Evolutionary conservation across 1,140 invertebrate genomes (phyloP).

Genomic region (Theocolax elegans): DNA sequence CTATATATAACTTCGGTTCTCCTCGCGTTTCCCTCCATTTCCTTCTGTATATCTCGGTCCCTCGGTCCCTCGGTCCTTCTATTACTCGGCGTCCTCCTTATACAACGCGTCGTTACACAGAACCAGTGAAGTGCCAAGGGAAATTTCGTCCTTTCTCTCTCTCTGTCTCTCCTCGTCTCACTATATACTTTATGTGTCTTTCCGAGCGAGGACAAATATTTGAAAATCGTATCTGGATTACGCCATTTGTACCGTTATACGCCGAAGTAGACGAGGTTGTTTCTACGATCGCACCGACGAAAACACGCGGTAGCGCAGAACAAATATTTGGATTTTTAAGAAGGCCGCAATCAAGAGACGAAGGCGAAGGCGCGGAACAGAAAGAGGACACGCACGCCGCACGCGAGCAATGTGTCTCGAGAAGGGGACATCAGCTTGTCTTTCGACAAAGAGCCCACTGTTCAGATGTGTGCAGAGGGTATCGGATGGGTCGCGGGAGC

Average conservation of each 20-base stretch:
- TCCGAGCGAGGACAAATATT: conserved; percentile 29
- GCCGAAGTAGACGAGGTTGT: not conserved
- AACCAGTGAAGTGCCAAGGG: not conserved
- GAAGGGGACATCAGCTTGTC: no score
- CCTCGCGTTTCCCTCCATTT: not conserved
- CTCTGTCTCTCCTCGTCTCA: not conserved
- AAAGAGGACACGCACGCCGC: not conserved
- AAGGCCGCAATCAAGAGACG: not conserved
- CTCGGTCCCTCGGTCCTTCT: no score
- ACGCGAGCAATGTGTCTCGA: not conserved
- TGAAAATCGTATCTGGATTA: conserved; percentile 40
- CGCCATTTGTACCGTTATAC: conserved; percentile 16
- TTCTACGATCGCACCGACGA: not conserved
- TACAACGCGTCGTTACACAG: not conserved
- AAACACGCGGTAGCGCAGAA: not conserved
- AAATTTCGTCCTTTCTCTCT: not conserved
- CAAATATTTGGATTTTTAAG: conserved; percentile 40
- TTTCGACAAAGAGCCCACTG: no score
- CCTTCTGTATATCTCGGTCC: no score
- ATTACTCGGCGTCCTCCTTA: not conserved
- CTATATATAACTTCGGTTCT: not conserved
- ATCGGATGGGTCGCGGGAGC: not conserved
- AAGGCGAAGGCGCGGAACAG: not conserved
- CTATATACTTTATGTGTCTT: conserved; percentile 21
- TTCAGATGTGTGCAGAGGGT: no score